Evolutionary conservation across 2,113 vertebrate genomes (phyloP), one percentile per base, ranked within the genome.

Genomic region (Ophthalmolycus amberensis): DNA sequence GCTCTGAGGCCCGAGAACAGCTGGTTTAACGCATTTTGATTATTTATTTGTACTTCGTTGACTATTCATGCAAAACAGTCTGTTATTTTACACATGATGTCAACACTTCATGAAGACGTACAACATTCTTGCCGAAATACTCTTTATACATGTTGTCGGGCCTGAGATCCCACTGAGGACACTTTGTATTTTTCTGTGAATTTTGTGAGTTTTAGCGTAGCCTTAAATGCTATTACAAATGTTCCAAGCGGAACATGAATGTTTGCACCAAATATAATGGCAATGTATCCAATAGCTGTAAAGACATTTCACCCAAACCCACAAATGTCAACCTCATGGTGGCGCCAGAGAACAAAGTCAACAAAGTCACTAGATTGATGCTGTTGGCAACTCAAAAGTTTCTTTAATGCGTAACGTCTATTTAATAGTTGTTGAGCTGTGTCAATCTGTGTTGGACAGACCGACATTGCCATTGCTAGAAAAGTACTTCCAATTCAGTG

Each of bases 21-120:
- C 48, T 50, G 48, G 5, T 48, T 40, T 5, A 54, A 25, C 34
- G 48, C 20, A 59, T 76, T 76, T 44, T 9, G 22, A 68, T 29
- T 76, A 60, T 80, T 8, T 71, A 72, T 50, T 40, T 69, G 22
- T 70, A 10, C 4, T 58, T 42, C 12, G 46, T 69, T 1, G 60
- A 18, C n/a, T 40, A 76, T 73, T 63, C 50, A 7, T 71, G 32
- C 18, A 68, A 65, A 42, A 29, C 46, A 29, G n/a, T 44, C 12
- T 7, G 37, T 22, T 40, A 29, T 40, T 40, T 10, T 9, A 40
- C 38, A 10, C 14, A 42, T 5, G 12, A 56, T 29, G 29, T 8
- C 20, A 34, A 38, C 3, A 18, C 14, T 20, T 58, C n/a, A 14
- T 27, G 34, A 59, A 40, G 70, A 72, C 6, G 25, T 42, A 25